Conservation (phyloP, 2,113 vertebrate genomes). For the Syrrhaptes paradoxus region DNA sequence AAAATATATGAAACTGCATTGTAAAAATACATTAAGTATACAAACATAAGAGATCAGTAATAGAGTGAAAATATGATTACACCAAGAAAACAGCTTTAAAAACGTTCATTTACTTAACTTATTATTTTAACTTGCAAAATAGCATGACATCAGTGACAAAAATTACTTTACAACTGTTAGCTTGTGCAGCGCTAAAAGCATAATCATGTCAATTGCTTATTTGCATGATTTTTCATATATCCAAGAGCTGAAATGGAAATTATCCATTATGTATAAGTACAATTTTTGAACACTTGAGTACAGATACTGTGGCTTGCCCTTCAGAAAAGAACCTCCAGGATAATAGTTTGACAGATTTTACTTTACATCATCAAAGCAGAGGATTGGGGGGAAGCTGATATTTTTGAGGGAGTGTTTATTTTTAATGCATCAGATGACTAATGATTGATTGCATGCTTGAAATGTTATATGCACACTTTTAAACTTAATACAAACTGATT, state of each 20-base stretch:
- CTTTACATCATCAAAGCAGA: background rate
- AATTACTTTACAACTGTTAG: background rate
- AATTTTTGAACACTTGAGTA: background rate
- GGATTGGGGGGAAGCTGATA: background rate
- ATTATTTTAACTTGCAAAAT: background rate
- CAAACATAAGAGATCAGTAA: background rate
- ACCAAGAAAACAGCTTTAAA: background rate
- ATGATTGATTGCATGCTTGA: background rate
- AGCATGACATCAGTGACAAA: background rate
- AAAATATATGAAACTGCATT: background rate
- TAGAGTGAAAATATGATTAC: background rate
- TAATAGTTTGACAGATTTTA: background rate
- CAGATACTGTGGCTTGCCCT: background rate
- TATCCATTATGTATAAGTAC: background rate
- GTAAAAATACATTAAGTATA: background rate
- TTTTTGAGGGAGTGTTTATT: background rate
- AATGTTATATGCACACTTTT: background rate
- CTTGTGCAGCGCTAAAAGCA: background rate
- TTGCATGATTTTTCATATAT: background rate
- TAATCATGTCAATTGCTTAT: background rate
- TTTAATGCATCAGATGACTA: background rate
- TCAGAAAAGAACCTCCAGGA: background rate
- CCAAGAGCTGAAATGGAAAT: background rate
- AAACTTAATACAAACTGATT: constrained; percentile 18
- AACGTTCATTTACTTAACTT: background rate